Conservation (phyloP, 2,797 vertebrate genomes). For the Alfaro cultratus region DNA sequence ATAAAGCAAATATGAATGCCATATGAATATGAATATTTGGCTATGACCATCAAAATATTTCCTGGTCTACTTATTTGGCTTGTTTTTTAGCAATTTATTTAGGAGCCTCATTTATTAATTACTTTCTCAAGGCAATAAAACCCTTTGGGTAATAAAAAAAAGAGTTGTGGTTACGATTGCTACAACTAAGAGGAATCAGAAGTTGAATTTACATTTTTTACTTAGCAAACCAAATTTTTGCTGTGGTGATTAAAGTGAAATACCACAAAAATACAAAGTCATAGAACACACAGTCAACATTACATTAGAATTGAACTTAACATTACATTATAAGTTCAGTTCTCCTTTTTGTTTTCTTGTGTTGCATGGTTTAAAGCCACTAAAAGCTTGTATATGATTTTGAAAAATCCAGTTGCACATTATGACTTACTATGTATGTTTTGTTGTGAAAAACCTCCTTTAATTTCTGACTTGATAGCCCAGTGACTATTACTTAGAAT, state of each 20-base stretch:
- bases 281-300: too few species aligned
- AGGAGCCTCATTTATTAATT: background rate
- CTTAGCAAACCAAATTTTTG: too few species aligned
- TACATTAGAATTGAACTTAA: too few species aligned
- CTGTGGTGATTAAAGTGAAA: too few species aligned
- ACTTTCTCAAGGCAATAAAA: background rate
- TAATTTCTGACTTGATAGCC: background rate
- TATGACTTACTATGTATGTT: background rate
- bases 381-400: background rate
- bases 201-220: too few species aligned
- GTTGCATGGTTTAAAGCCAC: background rate
- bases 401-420: background rate
- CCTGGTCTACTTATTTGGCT: background rate
- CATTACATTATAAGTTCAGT: background rate
- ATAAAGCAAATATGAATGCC: too few species aligned
- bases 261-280: too few species aligned
- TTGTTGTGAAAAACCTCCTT: background rate
- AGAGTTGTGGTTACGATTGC: too few species aligned
- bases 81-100: background rate
- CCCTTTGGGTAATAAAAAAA: too few species aligned
- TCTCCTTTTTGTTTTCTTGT: background rate
- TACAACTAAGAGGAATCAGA: too few species aligned
- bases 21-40: background rate
- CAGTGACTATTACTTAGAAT: slow-evolving; percentile 9
- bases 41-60: background rate